Evolutionary conservation across 2,888 invertebrate species (phyloP).

Genomic region (Tenthredo mesomela): DNA sequence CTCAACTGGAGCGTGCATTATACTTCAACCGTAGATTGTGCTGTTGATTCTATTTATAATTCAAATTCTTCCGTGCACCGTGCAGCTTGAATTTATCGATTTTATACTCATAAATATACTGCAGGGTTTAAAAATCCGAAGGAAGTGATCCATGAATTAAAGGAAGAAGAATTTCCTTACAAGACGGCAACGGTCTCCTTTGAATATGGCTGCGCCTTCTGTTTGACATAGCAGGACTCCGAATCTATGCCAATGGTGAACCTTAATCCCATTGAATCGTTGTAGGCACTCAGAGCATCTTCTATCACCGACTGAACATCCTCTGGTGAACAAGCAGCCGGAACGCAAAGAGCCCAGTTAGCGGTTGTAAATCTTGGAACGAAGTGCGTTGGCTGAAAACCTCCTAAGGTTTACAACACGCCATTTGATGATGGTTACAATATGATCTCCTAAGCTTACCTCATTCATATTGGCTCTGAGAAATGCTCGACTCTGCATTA

Average conservation of each 20-base stretch:
- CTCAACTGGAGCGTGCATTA: conserved; percentile 42
- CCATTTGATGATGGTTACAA: not conserved
- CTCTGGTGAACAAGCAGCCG: conserved; percentile 82
- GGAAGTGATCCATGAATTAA: not conserved
- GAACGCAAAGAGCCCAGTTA: conserved; percentile 87
- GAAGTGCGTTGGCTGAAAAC: conserved; percentile 85
- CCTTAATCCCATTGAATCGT: conserved; percentile 81
- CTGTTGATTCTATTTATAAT: conserved; percentile 22
- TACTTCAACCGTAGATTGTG: not conserved
- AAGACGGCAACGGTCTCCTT: conserved; percentile 78
- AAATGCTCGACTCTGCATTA: conserved; percentile 83
- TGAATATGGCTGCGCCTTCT: conserved; percentile 71
- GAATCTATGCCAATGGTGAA: conserved; percentile 81
- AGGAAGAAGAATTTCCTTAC: conserved; percentile 71
- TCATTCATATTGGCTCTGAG: conserved; percentile 84
- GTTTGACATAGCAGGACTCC: conserved; percentile 82
- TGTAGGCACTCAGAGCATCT: conserved; percentile 82
- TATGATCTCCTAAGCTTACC: conserved; percentile 74
- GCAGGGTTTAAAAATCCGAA: not conserved
- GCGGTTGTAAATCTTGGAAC: conserved; percentile 85
- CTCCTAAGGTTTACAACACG: conserved; percentile 19
- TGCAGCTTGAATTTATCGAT: not conserved
- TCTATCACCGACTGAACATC: conserved; percentile 82
- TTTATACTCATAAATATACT: not conserved
- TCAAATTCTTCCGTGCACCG: not conserved